These are phyloP conservation scores for Arrhamphus sclerolepis DNA, from an alignment of 2,797 vertebrate species.

Conservation along the genomic window DNA sequence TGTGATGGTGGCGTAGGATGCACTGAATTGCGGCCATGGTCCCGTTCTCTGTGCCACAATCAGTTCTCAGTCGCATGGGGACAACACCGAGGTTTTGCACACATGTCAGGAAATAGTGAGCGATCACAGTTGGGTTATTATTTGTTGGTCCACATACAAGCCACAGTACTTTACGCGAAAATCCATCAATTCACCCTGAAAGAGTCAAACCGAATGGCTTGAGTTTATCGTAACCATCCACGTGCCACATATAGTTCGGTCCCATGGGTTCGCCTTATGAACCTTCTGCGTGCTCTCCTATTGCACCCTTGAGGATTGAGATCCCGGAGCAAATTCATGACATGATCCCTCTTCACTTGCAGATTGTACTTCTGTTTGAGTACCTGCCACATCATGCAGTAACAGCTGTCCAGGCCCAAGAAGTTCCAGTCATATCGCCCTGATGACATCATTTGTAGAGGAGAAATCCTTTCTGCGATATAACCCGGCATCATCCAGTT, in stretches of 20 bases:
- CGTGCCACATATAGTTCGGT: slow-evolving; percentile 12
- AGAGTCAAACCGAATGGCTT: slow-evolving; percentile 1
- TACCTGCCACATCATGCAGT: slow-evolving; percentile 4
- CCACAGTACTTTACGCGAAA: neutral
- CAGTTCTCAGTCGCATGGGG: no score
- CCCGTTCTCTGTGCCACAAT: slow-evolving; percentile 6
- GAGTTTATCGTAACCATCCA: slow-evolving; percentile 12
- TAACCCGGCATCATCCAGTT: no score
- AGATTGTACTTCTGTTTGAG: neutral
- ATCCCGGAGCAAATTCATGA: neutral
- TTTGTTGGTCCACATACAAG: no score
- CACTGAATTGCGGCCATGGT: slow-evolving; percentile 7
- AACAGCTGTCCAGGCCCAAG: slow-evolving; percentile 13
- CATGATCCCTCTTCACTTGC: neutral
- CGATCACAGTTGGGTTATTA: no score
- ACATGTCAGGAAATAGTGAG: no score
- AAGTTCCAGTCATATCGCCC: slow-evolving; percentile 9
- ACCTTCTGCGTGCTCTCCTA: slow-evolving; percentile 2
- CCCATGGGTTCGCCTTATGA: neutral
- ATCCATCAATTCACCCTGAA: neutral
- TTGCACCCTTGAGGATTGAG: neutral
- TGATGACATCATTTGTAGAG: no score
- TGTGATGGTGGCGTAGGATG: slow-evolving; percentile 8
- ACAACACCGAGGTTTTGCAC: no score
- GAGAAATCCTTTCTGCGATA: no score